Base-by-base conservation (phyloP, 2,797 vertebrate species). In the Pangasius krempfi region DNA sequence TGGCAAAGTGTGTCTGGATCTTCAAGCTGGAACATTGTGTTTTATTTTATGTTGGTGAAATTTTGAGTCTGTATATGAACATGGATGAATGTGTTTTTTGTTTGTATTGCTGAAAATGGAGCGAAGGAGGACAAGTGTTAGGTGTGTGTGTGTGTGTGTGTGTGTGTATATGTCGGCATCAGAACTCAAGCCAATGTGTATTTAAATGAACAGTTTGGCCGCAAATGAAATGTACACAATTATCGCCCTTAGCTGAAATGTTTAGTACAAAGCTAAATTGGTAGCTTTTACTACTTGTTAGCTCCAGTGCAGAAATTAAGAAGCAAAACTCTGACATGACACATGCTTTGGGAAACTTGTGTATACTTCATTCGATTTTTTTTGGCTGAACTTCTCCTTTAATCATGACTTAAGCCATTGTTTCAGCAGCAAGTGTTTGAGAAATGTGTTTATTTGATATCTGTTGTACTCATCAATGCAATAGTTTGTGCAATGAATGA, bases 401-500 rank as follows among this genome's bases (percentile, higher is more conserved):
- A 60, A 78, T 78, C 27, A n/a, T 16, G 47, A 52, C 5, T 1
- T 1, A 52, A 76, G 73, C 73, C 73, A 50, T 47, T 14, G 20
- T 37, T 81, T 58, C 33, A 78, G 25, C 47, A 18, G n/a, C 25
- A 27, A 14, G 78, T 81, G 78, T 33, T 80, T 58, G 78, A 58
- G 20, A 58, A 80, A 80, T 30, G 5, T 54, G 3, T 58, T 80
- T 80, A 5, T 79, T 79, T 54, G 47, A 50, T 54, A 4, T 18
- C 9, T 56, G 16, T 60, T 58, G 54, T 58, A 60, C 54, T 40
- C 20, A 25, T 60, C 54, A 40, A 40, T 81, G 33, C 20, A 81
- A 14, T 37, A 5, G 33, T 60, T 54, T 80, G 78, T 60, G 78
- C 33, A 81, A 58, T 58, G 79, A 81, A 56, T 76, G 25, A 76